Evolutionary conservation across 2,113 vertebrate species (phyloP).

Genomic region (Neofelis nebulosa): DNA sequence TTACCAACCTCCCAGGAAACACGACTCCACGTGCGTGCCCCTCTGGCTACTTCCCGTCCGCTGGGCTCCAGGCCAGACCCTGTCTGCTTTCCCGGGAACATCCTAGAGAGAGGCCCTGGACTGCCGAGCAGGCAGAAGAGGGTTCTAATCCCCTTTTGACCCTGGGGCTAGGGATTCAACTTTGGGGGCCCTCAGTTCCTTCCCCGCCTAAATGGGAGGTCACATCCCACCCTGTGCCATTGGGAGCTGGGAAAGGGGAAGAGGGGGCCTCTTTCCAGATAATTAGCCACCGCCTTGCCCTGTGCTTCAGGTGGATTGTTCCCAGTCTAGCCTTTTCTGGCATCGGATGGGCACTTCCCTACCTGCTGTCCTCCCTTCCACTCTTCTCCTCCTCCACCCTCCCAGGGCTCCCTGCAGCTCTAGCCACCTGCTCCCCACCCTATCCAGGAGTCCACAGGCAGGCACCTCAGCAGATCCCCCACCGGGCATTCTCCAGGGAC

Average conservation of each 20-base stretch:
- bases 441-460: background rate
- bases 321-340: background rate
- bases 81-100: background rate
- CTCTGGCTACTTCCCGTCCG: background rate
- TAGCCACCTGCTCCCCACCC: background rate
- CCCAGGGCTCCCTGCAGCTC: background rate
- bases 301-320: background rate
- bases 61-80: background rate
- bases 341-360: accelerated
- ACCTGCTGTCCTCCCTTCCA: accelerated
- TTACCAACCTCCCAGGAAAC: background rate
- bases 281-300: background rate
- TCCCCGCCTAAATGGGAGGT: background rate
- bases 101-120: background rate
- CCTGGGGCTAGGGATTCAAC: background rate
- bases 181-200: background rate
- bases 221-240: background rate
- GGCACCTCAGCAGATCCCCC: background rate
- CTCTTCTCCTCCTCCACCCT: too few species aligned
- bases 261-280: background rate
- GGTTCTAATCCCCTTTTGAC: background rate
- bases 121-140: background rate
- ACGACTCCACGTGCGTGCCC: background rate
- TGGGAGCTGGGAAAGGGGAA: accelerated
- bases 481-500: background rate